Evolutionary conservation across 2,888 invertebrate species (phyloP).

Genomic region (Dendrolimus houi): DNA sequence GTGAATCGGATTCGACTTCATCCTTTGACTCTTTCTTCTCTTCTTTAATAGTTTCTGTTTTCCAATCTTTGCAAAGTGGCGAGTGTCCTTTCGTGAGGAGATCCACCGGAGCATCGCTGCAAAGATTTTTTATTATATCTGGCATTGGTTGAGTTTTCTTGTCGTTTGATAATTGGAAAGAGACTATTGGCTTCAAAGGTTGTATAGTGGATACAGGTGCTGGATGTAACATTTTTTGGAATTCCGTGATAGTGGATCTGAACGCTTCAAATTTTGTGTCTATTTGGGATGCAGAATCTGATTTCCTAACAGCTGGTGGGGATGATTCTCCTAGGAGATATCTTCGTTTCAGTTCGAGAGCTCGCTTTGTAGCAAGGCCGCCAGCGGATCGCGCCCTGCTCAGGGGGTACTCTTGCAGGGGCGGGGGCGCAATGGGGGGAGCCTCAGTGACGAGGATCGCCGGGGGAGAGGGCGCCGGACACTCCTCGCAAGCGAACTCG

Average conservation of each 20-base stretch:
- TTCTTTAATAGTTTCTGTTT: slow-evolving; percentile 66
- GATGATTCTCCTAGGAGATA: slow-evolving; percentile 86
- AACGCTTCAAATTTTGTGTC: slow-evolving; percentile 91
- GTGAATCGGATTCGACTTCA: slow-evolving; percentile 79
- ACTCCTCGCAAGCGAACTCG: slow-evolving; percentile 90
- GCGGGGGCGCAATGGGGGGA: slow-evolving; percentile 83
- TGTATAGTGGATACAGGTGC: slow-evolving; percentile 68
- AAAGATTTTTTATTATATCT: slow-evolving; percentile 72
- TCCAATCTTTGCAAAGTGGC: slow-evolving; percentile 48
- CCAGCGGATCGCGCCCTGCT: slow-evolving; percentile 91
- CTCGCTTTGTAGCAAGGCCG: slow-evolving; percentile 91
- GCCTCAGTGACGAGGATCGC: slow-evolving; percentile 86
- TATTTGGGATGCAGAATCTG: slow-evolving; percentile 88
- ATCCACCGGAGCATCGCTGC: slow-evolving; percentile 53
- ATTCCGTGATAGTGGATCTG: slow-evolving; percentile 90
- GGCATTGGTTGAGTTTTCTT: slow-evolving; percentile 76
- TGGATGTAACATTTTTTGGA: slow-evolving; percentile 90
- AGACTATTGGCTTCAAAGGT: slow-evolving; percentile 32
- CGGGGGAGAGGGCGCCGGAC: slow-evolving; percentile 83
- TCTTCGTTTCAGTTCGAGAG: slow-evolving; percentile 89
- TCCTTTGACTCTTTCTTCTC: slow-evolving; percentile 42
- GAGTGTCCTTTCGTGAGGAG: slow-evolving; percentile 51
- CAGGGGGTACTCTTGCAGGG: slow-evolving; percentile 83
- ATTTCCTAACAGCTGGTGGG: slow-evolving; percentile 84
- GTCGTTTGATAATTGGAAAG: slow-evolving; percentile 46